These are phyloP conservation scores for Microdon myrmicae DNA, from an alignment of 2,888 invertebrate species.

Conservation along the genomic window DNA sequence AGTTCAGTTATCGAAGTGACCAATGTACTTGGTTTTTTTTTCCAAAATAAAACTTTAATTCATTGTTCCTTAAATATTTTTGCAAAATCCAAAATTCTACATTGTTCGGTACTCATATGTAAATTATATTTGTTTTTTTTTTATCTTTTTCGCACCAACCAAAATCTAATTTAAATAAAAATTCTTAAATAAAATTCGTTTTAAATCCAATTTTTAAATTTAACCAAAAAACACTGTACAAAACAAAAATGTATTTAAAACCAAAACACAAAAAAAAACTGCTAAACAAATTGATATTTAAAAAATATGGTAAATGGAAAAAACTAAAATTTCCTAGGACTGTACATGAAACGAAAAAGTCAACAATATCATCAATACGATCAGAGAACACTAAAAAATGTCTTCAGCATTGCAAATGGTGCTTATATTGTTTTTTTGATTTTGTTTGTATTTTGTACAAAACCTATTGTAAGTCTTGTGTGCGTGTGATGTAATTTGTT, in stretches of 20 bases:
- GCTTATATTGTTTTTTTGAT: slow-evolving; percentile 49
- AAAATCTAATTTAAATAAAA: slow-evolving; percentile 9
- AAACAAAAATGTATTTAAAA: slow-evolving; percentile 5
- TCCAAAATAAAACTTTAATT: too few species aligned
- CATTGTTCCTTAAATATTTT: slow-evolving; percentile 29
- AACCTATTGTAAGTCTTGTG: slow-evolving; percentile 1
- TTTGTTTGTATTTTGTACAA: slow-evolving; percentile 43
- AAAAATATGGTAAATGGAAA: slow-evolving; percentile 34
- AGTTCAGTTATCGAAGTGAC: slow-evolving; percentile 23
- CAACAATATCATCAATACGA: slow-evolving; percentile 53
- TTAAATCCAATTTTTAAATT: slow-evolving; percentile 4
- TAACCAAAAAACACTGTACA: slow-evolving; percentile 6
- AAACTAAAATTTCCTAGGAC: slow-evolving; percentile 47
- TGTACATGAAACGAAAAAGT: slow-evolving; percentile 54
- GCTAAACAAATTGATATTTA: slow-evolving; percentile 29
- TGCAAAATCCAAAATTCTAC: slow-evolving; percentile 35
- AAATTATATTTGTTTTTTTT: slow-evolving; percentile 25
- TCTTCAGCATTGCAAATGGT: slow-evolving; percentile 54
- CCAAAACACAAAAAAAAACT: slow-evolving; percentile 1
- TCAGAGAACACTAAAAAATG: slow-evolving; percentile 54
- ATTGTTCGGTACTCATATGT: slow-evolving; percentile 37
- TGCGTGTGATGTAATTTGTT: background rate
- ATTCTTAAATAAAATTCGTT: slow-evolving; percentile 8
- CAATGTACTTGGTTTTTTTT: slow-evolving; percentile 13
- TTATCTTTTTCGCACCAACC: slow-evolving; percentile 34